Evolutionary conservation across 2,888 invertebrate genomes (phyloP).

Genomic region (Lathronympha strigana): DNA sequence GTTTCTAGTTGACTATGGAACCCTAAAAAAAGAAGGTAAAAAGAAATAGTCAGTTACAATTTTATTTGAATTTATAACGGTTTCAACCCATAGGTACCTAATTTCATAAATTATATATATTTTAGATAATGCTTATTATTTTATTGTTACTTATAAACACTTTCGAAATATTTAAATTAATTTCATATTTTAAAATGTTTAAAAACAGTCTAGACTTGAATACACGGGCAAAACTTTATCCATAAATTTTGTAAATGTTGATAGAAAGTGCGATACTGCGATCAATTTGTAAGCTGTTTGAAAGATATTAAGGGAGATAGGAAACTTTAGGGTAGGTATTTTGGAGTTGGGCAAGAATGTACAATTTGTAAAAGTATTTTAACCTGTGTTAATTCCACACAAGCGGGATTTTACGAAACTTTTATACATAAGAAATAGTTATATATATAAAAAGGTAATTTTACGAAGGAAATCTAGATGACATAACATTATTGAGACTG

Average conservation of each 20-base stretch:
- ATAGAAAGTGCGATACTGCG: constrained; percentile 31
- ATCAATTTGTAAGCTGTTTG: constrained; percentile 35
- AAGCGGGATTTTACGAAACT: too few species aligned
- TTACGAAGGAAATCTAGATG: too few species aligned
- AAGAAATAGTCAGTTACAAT: too few species aligned
- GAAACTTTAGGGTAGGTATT: neutral
- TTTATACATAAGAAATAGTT: too few species aligned
- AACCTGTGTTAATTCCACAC: neutral
- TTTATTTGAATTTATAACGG: too few species aligned
- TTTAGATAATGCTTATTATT: neutral
- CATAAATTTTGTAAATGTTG: constrained; percentile 34
- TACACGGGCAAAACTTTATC: constrained; percentile 20
- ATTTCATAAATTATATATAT: neutral
- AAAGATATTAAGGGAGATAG: constrained; percentile 23
- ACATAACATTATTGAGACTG: too few species aligned
- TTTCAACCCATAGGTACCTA: too few species aligned
- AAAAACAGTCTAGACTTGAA: constrained; percentile 21
- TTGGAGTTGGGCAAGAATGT: neutral
- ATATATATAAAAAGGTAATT: too few species aligned
- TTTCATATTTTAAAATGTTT: constrained; percentile 18
- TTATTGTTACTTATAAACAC: neutral
- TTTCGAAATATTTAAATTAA: neutral
- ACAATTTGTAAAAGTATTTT: neutral
- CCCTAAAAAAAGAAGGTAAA: too few species aligned
- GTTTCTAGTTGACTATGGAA: too few species aligned